Evolutionary conservation across 2,888 invertebrate genomes (phyloP).

Genomic region (Euplexia lucipara): DNA sequence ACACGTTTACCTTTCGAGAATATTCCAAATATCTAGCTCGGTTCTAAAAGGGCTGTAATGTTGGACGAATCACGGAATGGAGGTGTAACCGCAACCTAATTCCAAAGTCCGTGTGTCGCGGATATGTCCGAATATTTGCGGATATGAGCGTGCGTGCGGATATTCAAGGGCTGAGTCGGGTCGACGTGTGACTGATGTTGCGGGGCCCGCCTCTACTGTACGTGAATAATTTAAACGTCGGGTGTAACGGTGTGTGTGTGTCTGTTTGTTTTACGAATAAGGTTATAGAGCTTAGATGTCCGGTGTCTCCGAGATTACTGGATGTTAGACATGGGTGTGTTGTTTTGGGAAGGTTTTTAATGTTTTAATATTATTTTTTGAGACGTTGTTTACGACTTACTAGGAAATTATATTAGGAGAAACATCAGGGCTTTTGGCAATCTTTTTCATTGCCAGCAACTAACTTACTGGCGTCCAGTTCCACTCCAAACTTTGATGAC

Average conservation of each 20-base stretch:
- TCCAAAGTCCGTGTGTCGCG: slow-evolving; percentile 65
- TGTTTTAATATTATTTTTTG: too few relatives aligned
- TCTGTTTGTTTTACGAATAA: slow-evolving; percentile 47
- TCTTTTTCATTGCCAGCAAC: too few relatives aligned
- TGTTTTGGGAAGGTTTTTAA: slow-evolving; percentile 8
- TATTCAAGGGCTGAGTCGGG: slow-evolving; percentile 69
- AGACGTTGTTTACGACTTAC: too few relatives aligned
- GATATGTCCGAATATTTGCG: slow-evolving; percentile 66
- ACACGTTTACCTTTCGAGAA: slow-evolving; percentile 18
- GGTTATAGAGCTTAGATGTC: slow-evolving; percentile 45
- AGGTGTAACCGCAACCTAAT: slow-evolving; percentile 64
- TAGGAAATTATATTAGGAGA: too few relatives aligned
- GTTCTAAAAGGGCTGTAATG: slow-evolving; percentile 49
- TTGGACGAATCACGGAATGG: slow-evolving; percentile 56
- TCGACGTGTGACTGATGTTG: slow-evolving; percentile 78
- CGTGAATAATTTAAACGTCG: slow-evolving; percentile 69
- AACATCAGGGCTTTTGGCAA: too few relatives aligned
- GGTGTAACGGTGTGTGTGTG: slow-evolving; percentile 27
- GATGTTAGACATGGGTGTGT: slow-evolving; percentile 35
- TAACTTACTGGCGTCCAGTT: too few relatives aligned
- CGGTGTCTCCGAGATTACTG: slow-evolving; percentile 30
- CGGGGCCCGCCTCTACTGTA: slow-evolving; percentile 53
- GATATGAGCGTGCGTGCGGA: slow-evolving; percentile 63
- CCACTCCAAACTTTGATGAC: too few relatives aligned
- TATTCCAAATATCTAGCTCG: slow-evolving; percentile 31